A percentile compares a stretch with the other conserved stretches of the same genome.
Evolutionary conservation across 2,113 vertebrate genomes (phyloP).

Genomic region (Cercopithecus mona): DNA sequence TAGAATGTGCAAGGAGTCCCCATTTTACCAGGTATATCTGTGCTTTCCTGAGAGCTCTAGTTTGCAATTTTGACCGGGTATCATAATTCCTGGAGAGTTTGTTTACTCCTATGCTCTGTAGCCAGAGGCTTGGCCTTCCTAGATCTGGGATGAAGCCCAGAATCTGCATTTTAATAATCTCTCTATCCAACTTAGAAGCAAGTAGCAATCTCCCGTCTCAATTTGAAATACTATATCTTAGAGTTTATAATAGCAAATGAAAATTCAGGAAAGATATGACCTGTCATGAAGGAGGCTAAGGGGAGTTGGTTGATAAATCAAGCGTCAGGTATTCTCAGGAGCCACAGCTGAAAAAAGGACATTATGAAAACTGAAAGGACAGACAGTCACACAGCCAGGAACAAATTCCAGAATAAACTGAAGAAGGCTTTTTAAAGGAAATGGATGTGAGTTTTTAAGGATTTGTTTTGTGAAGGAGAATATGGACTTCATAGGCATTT

Average conservation of each 20-base stretch:
- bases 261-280: neutral
- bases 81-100: neutral
- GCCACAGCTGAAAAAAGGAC: neutral
- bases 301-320: neutral
- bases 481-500: neutral
- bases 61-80: neutral
- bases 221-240: neutral
- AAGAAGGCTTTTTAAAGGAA: neutral
- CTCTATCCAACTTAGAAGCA: neutral
- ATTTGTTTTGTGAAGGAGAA: neutral
- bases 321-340: neutral
- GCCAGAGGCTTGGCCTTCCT: neutral
- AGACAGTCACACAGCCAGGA: neutral
- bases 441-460: neutral
- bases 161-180: constrained; percentile 27
- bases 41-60: neutral
- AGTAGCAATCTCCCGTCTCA: neutral
- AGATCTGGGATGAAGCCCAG: constrained; percentile 22
- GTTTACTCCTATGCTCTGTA: neutral
- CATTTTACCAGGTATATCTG: neutral
- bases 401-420: neutral
- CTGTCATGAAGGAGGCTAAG: neutral
- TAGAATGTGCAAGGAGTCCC: neutral
- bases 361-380: neutral
- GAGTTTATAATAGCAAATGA: neutral